Evolutionary conservation across 64 coral and sea anemone species (phyloP).

Genomic region (Montipora sp.): DNA sequence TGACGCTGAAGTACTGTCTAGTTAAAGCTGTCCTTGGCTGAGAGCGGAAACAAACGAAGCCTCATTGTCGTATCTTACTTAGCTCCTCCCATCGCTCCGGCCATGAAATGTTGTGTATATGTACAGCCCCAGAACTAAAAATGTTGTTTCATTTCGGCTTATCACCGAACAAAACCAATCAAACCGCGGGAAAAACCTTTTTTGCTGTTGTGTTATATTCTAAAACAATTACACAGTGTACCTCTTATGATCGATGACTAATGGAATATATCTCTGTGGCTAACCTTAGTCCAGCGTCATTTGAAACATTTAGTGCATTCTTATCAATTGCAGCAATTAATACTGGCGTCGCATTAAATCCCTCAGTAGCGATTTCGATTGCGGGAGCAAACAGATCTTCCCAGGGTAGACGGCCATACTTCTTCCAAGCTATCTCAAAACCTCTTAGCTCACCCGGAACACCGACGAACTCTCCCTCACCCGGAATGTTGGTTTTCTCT

Average conservation of each 20-base stretch:
- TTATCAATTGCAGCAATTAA: neutral
- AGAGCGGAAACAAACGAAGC: no score
- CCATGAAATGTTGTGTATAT: no score
- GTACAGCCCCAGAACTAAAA: no score
- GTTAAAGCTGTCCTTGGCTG: no score
- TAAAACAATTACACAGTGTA: no score
- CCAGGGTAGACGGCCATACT: conserved; percentile 28
- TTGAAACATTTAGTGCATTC: conserved; percentile 15
- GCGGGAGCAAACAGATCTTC: conserved; percentile 27
- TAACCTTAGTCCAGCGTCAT: conserved; percentile 31
- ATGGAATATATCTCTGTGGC: neutral
- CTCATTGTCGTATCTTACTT: neutral
- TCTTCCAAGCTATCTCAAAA: conserved; percentile 37
- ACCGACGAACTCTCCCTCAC: conserved; percentile 31
- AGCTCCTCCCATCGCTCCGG: no score
- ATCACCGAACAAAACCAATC: neutral
- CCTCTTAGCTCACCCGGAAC: conserved; percentile 45
- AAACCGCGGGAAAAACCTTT: neutral
- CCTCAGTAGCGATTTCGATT: conserved; percentile 24
- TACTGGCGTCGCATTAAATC: neutral
- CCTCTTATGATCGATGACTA: neutral
- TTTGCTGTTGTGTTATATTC: neutral
- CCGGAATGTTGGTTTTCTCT: neutral
- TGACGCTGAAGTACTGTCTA: no score
- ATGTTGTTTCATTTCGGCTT: no score